Base-by-base conservation (phyloP, 2,888 invertebrate species). In the Parnassius mnemosyne region DNA sequence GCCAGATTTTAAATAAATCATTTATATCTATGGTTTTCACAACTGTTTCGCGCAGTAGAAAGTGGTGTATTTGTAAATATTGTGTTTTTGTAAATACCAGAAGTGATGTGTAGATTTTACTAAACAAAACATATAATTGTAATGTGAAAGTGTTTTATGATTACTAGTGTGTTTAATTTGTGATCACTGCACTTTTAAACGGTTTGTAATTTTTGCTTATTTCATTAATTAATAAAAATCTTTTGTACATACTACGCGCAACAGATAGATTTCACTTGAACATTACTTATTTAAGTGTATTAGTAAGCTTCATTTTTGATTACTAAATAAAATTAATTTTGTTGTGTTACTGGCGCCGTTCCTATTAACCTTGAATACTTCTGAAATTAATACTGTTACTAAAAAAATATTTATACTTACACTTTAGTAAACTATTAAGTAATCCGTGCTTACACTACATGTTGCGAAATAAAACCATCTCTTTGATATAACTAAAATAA, bases 31-130 rank as follows among this genome's bases (percentile, higher is more conserved):
- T 34, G 34, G 34, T 34, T 5, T 34, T 34, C 34, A 34, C 34
- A 34, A 7, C 5, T 34, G 34, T 34, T 7, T 5, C 34, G 34
- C 34, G 7, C 34, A 71, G 79, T 79, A 74, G 81, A 83, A 81
- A 82, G 84, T 83, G 80, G 75, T 83, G 76, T 86, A 85, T 87
- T 87, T 86, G 87, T 89, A 88, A 88, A 89, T 89, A 89, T 80
- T 85, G 81, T 71, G 75, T 73, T 79, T 73, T 76, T 80, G 80
- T 83, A 82, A 84, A 86, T 85, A 84, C 70, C 71, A 62, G 60
- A 68, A 66, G 70, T 71, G 76, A 74, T 75, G 71, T 71, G 66
- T 69, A 71, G 66, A 71, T 76, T 69, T 70, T 67, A 67, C 59
- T 60, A 53, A 58, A 63, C 64, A 60, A 54, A 65, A 67, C 74